Conservation (phyloP, 2,113 vertebrate genomes). For the Pteruthius melanotis region DNA sequence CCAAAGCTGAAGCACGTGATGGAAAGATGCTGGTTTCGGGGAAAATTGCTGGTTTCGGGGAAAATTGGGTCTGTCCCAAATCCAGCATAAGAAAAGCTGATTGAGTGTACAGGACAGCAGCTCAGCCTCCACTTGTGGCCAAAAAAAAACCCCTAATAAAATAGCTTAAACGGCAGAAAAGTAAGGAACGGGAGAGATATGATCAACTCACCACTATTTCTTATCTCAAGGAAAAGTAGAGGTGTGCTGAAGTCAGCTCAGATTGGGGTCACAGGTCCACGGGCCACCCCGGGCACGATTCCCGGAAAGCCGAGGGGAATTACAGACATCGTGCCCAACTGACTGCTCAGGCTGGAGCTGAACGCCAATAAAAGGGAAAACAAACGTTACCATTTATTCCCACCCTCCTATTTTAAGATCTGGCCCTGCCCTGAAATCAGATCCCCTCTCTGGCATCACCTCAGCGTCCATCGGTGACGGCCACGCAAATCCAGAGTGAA, state of each 20-base stretch:
- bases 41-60: background rate
- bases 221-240: background rate
- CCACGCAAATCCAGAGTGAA: background rate
- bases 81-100: background rate
- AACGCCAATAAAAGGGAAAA: background rate
- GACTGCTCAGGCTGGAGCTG: background rate
- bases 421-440: background rate
- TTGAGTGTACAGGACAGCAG: accelerated
- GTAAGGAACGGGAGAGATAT: background rate
- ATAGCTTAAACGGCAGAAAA: background rate
- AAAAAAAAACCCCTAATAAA: background rate
- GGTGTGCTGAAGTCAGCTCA: background rate
- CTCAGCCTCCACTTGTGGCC: background rate
- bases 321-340: accelerated
- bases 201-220: background rate
- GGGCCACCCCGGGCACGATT: accelerated
- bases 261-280: background rate
- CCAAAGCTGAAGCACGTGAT: background rate
- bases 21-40: background rate
- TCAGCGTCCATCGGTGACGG: accelerated
- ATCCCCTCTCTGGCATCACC: background rate
- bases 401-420: background rate
- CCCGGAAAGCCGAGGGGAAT: accelerated
- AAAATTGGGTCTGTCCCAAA: background rate
- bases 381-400: accelerated